Evolutionary conservation across 1,140 invertebrate genomes (phyloP), one percentile per base, ranked within the genome.

Genomic region (Radopholus similis): DNA sequence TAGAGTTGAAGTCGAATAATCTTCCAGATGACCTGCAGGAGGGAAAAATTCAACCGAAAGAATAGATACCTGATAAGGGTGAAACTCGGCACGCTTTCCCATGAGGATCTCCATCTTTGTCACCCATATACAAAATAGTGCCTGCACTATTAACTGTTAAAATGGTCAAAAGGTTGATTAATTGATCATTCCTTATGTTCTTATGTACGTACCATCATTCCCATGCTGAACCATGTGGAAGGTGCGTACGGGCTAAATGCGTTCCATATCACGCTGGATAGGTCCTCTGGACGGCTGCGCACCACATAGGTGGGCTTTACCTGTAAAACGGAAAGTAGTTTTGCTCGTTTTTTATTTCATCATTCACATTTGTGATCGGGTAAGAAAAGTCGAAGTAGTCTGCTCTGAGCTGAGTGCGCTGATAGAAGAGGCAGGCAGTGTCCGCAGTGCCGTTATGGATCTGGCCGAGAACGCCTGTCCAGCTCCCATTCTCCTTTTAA

Each of bases 1-100:
- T 72, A 72, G 6, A 72, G 53, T 55, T 72, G 71, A 15, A 72
- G 51, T 37, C 71, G 72, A 37, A 72, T 26, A 30, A 72, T 47
- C 30, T 72, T 70, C 71, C 71, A 72, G 21, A 75, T 47, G 28
- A 75, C 35, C 73, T 72, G 11, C n/a, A n/a, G n/a, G n/a, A n/a
- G n/a, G n/a, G n/a, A 56, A 71, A 23, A 55, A 66, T 32, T 62
- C 34, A 13, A 34, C 30, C 15, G 44, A 15, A 6, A 21, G 6
- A 47, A 6, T 6, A 47, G 5, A 21, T 6, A 15, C 13, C 13
- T 4, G 26, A 21, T 47, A 47, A n/a, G n/a, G n/a, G n/a, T n/a
- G n/a, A n/a, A n/a, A n/a, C n/a, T n/a, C n/a, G n/a, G n/a, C n/a
- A n/a, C n/a, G n/a, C n/a, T 30, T 32, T 5, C 42, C 34, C 51